Evolutionary conservation across 2,888 invertebrate species (phyloP), one percentile per base, ranked within the genome.

Genomic region (Diachrysia chrysitis): DNA sequence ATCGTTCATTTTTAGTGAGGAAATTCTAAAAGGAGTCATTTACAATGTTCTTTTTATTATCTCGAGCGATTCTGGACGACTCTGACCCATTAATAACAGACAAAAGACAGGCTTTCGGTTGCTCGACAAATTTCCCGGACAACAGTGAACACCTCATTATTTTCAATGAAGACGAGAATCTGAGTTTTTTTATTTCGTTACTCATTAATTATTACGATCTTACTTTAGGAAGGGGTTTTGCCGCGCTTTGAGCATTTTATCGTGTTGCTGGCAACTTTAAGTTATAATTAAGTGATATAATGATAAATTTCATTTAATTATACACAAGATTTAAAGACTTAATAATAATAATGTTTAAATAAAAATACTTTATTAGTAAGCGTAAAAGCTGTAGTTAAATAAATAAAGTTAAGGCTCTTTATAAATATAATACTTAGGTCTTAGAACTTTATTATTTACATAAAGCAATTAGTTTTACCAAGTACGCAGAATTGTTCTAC

Each of bases 31-130:
- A 87, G 81, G 83, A 84, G 83, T 86, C 82, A 85, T 89, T 88
- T 85, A 86, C 84, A 86, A 87, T 85, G 85, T 87, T 83, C 83
- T 86, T 89, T 76, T 89, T 89, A 89, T 85, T 86, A 89, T 88
- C 84, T 82, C 71, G 78, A 85, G 83, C 77, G 82, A 82, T 82
- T 77, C 77, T 80, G 76, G 83, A 81, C 83, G 83, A 84, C 83
- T 80, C 72, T 37, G 58, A 67, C 37, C 46, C 69, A 90, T 92
- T 90, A 89, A 90, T 90, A 90, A 88, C 85, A 78, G 82, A 78
- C 73, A 80, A 87, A 82, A 78, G 82, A 81, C 85, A 85, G 84
- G 85, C 83, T 85, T 84, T 85, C 82, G 82, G 42, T 79, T 76
- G 76, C 74, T 79, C 83, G 86, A 87, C 86, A 88, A 86, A 87